phyloP scores from a whole-genome alignment of 2,888 invertebrate genomes.

The Drosophila kuntzei region DNA sequence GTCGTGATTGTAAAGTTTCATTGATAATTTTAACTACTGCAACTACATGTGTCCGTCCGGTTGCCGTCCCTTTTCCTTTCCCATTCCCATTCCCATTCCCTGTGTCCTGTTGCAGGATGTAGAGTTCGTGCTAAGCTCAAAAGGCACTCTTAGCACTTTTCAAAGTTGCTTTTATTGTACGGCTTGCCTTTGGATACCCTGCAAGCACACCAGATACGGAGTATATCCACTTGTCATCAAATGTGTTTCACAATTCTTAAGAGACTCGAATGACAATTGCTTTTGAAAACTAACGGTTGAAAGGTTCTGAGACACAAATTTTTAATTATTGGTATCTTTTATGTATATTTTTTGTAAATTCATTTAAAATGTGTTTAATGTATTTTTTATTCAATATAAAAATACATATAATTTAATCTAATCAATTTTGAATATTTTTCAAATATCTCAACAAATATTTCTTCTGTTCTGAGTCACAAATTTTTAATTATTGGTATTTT shows the following conservation, averaged over 20 bases:
- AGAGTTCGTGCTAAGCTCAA: constrained; percentile 51
- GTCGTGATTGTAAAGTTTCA: constrained; percentile 75
- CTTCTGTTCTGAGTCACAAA: too few species aligned
- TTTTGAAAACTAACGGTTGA: too few species aligned
- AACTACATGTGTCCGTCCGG: constrained; percentile 41
- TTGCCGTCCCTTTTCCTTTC: neutral
- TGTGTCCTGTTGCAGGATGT: constrained; percentile 1
- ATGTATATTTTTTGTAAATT: too few species aligned
- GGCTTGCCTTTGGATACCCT: constrained; percentile 30
- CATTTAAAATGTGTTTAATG: too few species aligned
- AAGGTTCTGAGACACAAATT: too few species aligned
- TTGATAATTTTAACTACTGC: constrained; percentile 78
- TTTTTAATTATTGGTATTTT: too few species aligned
- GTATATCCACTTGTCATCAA: neutral
- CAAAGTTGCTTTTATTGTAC: constrained; percentile 53
- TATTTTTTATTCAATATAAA: too few species aligned
- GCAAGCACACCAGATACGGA: neutral
- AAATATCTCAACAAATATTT: too few species aligned
- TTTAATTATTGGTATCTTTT: too few species aligned
- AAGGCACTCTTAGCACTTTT: constrained; percentile 68
- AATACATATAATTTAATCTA: too few species aligned
- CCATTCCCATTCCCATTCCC: neutral
- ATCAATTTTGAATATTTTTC: too few species aligned
- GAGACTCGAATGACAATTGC: too few species aligned
- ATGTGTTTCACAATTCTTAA: neutral